These are phyloP conservation scores for Theonella swinhoei DNA, from an alignment of 37 sponge, comb jelly and placozoan genomes.

Conservation along the genomic window DNA sequence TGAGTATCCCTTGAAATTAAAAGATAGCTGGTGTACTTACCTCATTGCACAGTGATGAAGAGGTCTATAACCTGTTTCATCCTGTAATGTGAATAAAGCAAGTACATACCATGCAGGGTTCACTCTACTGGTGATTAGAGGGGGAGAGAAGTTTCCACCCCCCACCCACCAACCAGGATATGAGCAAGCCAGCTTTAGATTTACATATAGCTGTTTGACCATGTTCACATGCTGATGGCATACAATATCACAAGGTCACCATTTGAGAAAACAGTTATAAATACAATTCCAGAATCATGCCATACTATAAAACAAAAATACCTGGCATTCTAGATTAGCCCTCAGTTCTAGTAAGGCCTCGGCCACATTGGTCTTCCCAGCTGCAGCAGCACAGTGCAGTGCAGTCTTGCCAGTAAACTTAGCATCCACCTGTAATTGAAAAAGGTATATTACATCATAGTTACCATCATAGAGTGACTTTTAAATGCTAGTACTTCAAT, in stretches of 20 bases:
- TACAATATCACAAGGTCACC: no score
- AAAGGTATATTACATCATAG: background rate
- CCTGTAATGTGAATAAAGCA: background rate
- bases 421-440: conserved; percentile 3
- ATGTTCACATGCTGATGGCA: no score
- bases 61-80: background rate
- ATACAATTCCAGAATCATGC: no score
- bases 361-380: background rate
- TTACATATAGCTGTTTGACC: no score
- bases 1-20: background rate
- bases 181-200: no score
- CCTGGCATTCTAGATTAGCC: background rate
- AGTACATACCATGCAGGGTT: no score
- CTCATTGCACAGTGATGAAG: conserved; percentile 11
- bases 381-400: conserved; percentile 5
- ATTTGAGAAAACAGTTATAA: no score
- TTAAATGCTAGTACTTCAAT: no score
- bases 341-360: background rate
- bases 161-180: no score
- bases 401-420: background rate
- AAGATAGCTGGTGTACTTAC: background rate
- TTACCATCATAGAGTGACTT: background rate
- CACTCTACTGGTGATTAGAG: no score
- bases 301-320: background rate
- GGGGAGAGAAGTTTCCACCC: no score